Base-by-base conservation (phyloP, 2,888 invertebrate species). In the Desoria tigrina region DNA sequence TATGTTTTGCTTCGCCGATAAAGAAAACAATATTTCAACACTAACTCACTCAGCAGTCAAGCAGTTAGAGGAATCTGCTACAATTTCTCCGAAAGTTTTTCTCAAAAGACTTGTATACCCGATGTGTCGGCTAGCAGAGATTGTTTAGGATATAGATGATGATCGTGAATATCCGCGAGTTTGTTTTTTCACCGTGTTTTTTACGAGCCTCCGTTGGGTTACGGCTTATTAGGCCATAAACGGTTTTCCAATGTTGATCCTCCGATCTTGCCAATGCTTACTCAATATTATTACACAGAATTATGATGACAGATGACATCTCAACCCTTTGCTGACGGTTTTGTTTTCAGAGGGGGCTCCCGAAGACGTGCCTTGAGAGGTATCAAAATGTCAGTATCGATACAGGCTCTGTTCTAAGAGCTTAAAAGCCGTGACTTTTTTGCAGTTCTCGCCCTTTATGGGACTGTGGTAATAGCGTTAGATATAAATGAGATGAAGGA, bases 21-120 rank as follows among this genome's bases (percentile, higher is more conserved):
- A 62, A 62, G 62, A 62, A 62, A 62, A 62, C 62, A 62, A 62
- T 55, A 55, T 62, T 55, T 62, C 61, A 27, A 54, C 37, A 37
- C 37, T n/a, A 45, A 45, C 24, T 51, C 26, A 51, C 24, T 26
- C 51, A 26, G 51, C 27, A 51, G 51, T 51, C 45, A 45, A 45
- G 45, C 45, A 45, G 4, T 6, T 18, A 45, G 4, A 18, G 45
- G 21, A 45, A 45, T 45, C 45, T 45, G 45, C 16, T 45, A 45
- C 7, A 45, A 45, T 45, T 18, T 45, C 45, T 21, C 21, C 32
- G n/a, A 16, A 39, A 45, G 21, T 45, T 21, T 45, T 45, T 21
- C 18, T 18, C 6, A 16, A 39, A 39, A 39, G 39, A 39, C 39
- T 39, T 39, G 39, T 39, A 11, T n/a, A n/a, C n/a, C n/a, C n/a